Conservation (phyloP, 2,113 vertebrate genomes). For the Pseudorectes ferrugineus region DNA sequence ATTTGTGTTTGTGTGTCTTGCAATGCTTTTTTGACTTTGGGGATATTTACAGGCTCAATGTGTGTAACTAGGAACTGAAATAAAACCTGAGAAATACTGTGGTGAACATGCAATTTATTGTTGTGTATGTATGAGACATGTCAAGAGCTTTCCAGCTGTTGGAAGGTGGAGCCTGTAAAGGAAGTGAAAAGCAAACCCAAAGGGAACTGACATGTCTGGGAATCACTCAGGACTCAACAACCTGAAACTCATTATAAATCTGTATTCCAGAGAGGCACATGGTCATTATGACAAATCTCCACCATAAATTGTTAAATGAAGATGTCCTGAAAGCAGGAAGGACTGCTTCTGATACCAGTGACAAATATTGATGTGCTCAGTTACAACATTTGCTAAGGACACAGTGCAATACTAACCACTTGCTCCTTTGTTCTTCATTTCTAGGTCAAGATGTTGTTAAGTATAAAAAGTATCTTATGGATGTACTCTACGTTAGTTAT, state of each 20-base stretch:
- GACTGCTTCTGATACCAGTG: neutral
- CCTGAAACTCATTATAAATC: neutral
- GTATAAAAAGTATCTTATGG: constrained; percentile 89
- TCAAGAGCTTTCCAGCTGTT: neutral
- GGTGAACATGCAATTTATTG: neutral
- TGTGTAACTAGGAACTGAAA: neutral
- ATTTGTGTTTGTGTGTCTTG: neutral
- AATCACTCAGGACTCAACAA: neutral
- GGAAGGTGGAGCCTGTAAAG: neutral
- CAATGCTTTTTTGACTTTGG: neutral
- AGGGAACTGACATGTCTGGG: neutral
- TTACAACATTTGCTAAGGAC: neutral
- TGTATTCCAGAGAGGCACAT: neutral
- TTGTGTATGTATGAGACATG: neutral
- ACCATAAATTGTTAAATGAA: neutral
- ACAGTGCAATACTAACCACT: neutral
- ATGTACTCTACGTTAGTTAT: constrained; percentile 79
- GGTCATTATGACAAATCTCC: neutral
- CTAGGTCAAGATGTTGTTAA: constrained; percentile 88
- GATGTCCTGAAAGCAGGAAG: neutral
- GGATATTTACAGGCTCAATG: neutral
- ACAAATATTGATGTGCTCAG: neutral
- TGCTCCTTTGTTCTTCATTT: constrained; percentile 43
- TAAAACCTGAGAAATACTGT: neutral
- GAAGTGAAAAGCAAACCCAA: neutral